Percentiles rank a stretch among this genome's conserved stretches.
Evolutionary conservation across 2,888 invertebrate species (phyloP).

Genomic region (Xestia sexstrigata): DNA sequence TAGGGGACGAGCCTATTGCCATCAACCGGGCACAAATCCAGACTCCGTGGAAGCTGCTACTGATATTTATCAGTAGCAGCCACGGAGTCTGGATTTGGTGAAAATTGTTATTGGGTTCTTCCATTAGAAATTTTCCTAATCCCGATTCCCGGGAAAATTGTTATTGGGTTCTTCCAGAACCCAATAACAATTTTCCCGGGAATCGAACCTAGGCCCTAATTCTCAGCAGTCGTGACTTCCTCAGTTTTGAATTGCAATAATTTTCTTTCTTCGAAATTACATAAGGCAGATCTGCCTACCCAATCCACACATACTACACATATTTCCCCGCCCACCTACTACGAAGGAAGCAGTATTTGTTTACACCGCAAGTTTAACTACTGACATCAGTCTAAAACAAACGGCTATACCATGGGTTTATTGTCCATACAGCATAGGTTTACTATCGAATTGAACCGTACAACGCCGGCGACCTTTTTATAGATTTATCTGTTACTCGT

Average conservation of each 20-base stretch:
- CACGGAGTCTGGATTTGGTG: too few species aligned
- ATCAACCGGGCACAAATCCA: not conserved
- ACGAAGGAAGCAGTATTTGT: slow-evolving; percentile 48
- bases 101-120: too few species aligned
- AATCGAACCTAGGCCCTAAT: not conserved
- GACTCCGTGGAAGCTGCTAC: too few species aligned
- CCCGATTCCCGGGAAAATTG: too few species aligned
- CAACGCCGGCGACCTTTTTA: slow-evolving; percentile 62
- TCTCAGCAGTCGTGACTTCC: too few species aligned
- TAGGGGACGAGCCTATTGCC: not conserved
- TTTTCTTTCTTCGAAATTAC: not conserved
- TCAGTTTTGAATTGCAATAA: not conserved
- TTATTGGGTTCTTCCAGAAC: too few species aligned
- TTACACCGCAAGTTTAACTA: slow-evolving; percentile 55
- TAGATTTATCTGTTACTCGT: slow-evolving; percentile 61
- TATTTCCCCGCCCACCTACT: slow-evolving; percentile 49
- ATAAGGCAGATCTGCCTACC: not conserved
- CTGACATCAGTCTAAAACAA: slow-evolving; percentile 46
- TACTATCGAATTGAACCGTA: slow-evolving; percentile 63
- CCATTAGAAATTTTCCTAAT: too few species aligned
- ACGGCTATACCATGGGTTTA: slow-evolving; percentile 58
- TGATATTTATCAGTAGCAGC: too few species aligned
- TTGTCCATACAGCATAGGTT: slow-evolving; percentile 52
- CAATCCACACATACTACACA: not conserved
- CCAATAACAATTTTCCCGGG: not conserved